These are phyloP conservation scores for Hyles euphorbiae DNA, from an alignment of 1,140 invertebrate genomes.

Conservation along the genomic window DNA sequence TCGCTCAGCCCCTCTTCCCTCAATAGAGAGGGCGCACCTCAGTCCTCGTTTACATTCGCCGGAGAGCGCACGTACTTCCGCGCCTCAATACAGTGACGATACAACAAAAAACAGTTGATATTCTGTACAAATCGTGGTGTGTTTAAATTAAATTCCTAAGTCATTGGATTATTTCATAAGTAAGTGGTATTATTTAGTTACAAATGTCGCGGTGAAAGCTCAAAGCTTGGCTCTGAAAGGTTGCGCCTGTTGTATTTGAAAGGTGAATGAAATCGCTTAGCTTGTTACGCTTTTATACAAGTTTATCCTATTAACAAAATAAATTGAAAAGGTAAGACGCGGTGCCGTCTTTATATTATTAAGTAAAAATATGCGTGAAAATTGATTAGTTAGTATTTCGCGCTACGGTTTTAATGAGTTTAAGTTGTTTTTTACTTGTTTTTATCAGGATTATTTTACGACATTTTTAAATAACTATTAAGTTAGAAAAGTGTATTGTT, in stretches of 20 bases:
- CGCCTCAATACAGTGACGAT: conserved; percentile 36
- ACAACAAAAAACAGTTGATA: conserved; percentile 39
- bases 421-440: neutral
- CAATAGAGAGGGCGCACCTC: conserved; percentile 49
- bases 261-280: conserved; percentile 33
- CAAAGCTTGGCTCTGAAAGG: conserved; percentile 22
- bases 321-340: no score
- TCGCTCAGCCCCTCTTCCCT: conserved; percentile 51
- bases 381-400: no score
- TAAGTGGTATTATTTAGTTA: conserved; percentile 40
- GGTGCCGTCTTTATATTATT: no score
- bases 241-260: conserved; percentile 22
- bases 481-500: no score
- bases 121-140: conserved; percentile 61
- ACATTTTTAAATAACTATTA: neutral
- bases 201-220: conserved; percentile 26
- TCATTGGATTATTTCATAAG: conserved; percentile 54
- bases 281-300: no score
- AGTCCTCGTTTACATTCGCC: conserved; percentile 47
- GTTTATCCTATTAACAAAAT: no score
- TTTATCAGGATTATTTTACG: neutral
- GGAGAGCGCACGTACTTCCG: conserved; percentile 34
- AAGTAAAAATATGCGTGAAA: no score
- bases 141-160: conserved; percentile 36
- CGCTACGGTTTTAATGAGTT: no score